These are phyloP conservation scores for Cyphomyrmex costatus DNA, from an alignment of 1,140 invertebrate genomes.

Conservation along the genomic window DNA sequence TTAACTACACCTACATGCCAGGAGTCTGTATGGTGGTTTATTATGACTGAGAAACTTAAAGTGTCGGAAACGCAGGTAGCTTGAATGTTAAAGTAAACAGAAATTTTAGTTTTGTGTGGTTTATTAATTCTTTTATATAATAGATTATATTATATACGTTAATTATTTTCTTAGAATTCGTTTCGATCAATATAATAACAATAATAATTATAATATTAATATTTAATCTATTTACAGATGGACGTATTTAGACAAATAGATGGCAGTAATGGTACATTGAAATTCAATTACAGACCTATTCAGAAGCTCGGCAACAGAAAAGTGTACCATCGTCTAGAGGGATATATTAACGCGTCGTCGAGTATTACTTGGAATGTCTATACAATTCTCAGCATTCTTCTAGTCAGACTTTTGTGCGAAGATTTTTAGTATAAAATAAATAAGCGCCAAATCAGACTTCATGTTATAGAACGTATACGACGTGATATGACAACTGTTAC, in stretches of 20 bases:
- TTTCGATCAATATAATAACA: background rate
- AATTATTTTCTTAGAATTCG: background rate
- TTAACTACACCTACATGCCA: conserved; percentile 92
- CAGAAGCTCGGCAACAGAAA: conserved; percentile 71
- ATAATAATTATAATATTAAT: background rate
- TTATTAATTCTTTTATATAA: background rate
- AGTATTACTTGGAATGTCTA: conserved; percentile 17
- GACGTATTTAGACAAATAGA: conserved; percentile 67
- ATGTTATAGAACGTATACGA: background rate
- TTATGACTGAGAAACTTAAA: conserved; percentile 88
- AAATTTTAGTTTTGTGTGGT: background rate
- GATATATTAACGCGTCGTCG: conserved; percentile 56
- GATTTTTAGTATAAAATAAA: background rate
- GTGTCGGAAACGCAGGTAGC: conserved; percentile 88
- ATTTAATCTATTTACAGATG: conserved; percentile 65
- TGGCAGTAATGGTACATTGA: conserved; percentile 65
- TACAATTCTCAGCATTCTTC: conserved; percentile 27
- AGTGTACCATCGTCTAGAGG: conserved; percentile 77
- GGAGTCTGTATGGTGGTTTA: conserved; percentile 92
- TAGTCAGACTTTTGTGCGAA: conserved; percentile 40
- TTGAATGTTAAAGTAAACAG: background rate
- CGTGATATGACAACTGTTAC: background rate
- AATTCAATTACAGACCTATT: conserved; percentile 75
- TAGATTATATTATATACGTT: background rate
- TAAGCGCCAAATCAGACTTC: conserved; percentile 4